A percentile compares a stretch with the other conserved stretches of the same genome.
Evolutionary conservation across 1,140 invertebrate genomes (phyloP).

Genomic region (Aethina tumida): DNA sequence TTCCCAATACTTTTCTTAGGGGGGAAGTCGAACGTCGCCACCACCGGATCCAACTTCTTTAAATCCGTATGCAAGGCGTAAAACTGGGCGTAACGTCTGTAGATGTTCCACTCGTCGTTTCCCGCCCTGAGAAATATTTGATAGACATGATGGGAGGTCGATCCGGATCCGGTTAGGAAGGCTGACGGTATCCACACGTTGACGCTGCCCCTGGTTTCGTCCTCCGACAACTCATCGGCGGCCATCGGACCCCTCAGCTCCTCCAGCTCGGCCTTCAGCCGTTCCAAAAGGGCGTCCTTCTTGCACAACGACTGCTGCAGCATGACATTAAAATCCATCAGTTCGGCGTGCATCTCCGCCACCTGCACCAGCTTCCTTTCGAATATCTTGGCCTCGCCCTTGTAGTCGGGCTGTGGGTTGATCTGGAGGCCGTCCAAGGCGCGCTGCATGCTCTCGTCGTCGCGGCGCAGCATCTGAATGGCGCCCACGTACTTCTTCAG

Average conservation of each 20-base stretch:
- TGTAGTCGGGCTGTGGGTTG: conserved; percentile 42
- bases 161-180: conserved; percentile 60
- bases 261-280: conserved; percentile 56
- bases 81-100: conserved; percentile 84
- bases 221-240: conserved; percentile 36
- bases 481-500: conserved; percentile 82
- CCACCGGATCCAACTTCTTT: conserved; percentile 69
- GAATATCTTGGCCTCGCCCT: conserved; percentile 71
- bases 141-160: conserved; percentile 73
- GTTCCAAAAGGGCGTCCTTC: conserved; percentile 54
- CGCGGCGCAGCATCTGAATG: conserved; percentile 69
- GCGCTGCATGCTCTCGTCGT: conserved; percentile 36
- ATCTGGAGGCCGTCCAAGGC: conserved; percentile 30
- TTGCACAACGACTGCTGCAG: conserved; percentile 41
- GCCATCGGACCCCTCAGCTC: conserved; percentile 57
- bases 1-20: conserved; percentile 86
- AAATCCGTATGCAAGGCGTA: conserved; percentile 68
- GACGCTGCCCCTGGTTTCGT: conserved; percentile 38
- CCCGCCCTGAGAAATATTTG: conserved; percentile 81
- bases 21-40: conserved; percentile 81
- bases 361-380: conserved; percentile 86
- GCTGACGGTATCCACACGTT: conserved; percentile 87
- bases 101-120: conserved; percentile 89
- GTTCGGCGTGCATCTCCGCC: conserved; percentile 91
- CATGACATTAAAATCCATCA: conserved; percentile 85